Percentiles rank a stretch among this genome's conserved stretches.
These are phyloP conservation scores for Lochmaea capreae DNA, from an alignment of 2,888 invertebrate genomes.

Conservation along the genomic window DNA sequence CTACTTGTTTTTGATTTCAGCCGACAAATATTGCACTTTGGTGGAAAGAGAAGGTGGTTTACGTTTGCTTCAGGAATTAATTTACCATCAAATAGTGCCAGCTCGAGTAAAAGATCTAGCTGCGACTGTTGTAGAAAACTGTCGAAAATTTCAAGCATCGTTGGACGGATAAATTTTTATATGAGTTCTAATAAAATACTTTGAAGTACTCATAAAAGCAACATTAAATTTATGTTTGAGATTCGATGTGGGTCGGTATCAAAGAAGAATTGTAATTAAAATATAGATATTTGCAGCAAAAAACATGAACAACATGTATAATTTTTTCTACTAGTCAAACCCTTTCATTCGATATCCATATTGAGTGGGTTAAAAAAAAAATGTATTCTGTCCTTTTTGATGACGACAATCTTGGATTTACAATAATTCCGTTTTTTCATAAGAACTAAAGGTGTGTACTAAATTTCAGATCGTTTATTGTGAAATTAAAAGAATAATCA, in stretches of 20 bases:
- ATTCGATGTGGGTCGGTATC: slow-evolving; percentile 29
- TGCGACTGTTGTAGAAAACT: slow-evolving; percentile 75
- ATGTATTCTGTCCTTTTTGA: no score
- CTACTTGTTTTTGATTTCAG: slow-evolving; percentile 70
- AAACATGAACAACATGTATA: neutral
- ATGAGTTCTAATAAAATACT: slow-evolving; percentile 17
- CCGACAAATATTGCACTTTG: slow-evolving; percentile 91
- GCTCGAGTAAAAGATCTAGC: slow-evolving; percentile 77
- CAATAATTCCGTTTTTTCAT: neutral
- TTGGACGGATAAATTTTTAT: slow-evolving; percentile 46
- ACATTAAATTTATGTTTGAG: slow-evolving; percentile 44
- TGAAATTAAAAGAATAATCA: no score
- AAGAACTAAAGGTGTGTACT: no score
- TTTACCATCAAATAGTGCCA: slow-evolving; percentile 74
- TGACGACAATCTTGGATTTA: no score
- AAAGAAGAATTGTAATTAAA: neutral
- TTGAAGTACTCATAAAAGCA: slow-evolving; percentile 51
- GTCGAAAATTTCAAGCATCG: slow-evolving; percentile 61
- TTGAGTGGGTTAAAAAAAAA: neutral
- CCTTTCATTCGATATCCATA: no score
- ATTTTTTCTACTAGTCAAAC: neutral
- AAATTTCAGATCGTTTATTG: no score
- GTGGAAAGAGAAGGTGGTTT: slow-evolving; percentile 90
- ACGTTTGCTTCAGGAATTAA: slow-evolving; percentile 75
- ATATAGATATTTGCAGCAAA: neutral